Base-by-base conservation (phyloP, 2,797 vertebrate species). In the Otolemur crassicaudatus region DNA sequence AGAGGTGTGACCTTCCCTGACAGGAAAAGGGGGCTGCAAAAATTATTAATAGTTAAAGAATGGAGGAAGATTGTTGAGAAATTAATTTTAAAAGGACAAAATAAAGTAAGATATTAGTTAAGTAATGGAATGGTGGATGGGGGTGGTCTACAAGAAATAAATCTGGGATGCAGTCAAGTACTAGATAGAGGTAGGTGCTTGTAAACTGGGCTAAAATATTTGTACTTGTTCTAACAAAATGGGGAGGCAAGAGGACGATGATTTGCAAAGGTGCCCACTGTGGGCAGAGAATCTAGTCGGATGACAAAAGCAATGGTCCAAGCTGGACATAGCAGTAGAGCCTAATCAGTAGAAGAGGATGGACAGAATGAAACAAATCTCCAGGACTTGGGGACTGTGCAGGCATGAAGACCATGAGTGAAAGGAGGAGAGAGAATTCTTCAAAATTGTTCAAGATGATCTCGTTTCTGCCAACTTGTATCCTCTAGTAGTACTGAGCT, bases 81-180 rank as follows among this genome's bases (percentile, higher is more conserved):
- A 37, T 43, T 46, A 53, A 75, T 46, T 31, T 72, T 63, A 13
- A 29, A 83, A 37, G 40, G 14, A 11, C 17, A 63, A 77, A 56
- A 27, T 31, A 88, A 94, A 82, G 13, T 19, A 91, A 84, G 40
- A 83, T 87, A 80, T 46, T 43, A 67, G 46, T 90, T 56, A 89
- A 61, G n/a, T 10, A 77, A 82, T 70, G 34, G 37, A 60, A 43
- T 37, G 40, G 40, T 69, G 84, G 79, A 19, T 25, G 5, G 1
- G 3, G 20, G 17, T 56, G 16, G 31, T 49, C 56, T 94, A 56
- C 16, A 87, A 73, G 65, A 49, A 56, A 49, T 58, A 87, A 91
- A 56, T 90, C 58, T 90, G 31, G 37, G 60, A 92, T 85, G 12
- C 0, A 53, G 23, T 49, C 40, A 80, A 37, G n/a, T 61, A n/a